Evolutionary conservation across 2,888 invertebrate genomes (phyloP), one percentile per base, ranked within the genome.

Genomic region (Scaptodrosophila latifasciaeformis): DNA sequence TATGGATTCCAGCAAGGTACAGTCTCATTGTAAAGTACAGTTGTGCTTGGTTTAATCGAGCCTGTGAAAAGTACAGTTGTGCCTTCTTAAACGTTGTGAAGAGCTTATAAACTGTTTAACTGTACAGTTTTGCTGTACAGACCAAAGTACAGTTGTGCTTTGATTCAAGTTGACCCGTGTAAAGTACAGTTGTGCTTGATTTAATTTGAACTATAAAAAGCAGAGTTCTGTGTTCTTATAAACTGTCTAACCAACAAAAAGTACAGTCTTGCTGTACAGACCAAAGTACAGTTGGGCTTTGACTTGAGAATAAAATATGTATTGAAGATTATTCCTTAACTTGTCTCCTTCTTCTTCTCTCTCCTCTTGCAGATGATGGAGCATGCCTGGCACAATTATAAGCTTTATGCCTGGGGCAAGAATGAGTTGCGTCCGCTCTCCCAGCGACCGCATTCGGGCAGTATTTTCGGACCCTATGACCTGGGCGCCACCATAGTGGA

Each of bases 321-420:
- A n/a, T n/a, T n/a, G n/a, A n/a, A n/a, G n/a, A n/a, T n/a, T n/a
- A n/a, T n/a, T n/a, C n/a, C 9, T 27, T 6, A 27, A 27, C 5
- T 6, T 27, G 27, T 27, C 27, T 27, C 9, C 27, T 6, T 9
- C 5, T 27, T 27, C 9, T 4, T 27, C 9, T 27, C 9, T 9
- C 5, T 27, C 27, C 5, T 4, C 9, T 27, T 9, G 27, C 27
- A 27, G 27, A 99, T 99, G 99, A 98, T 97, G 95, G 91, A 93
- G 72, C 96, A 97, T 87, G 96, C 98, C 6, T 99, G 99, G 99
- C 93, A 95, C 86, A 96, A 95, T 85, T 99, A 99, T 88, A 95
- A 93, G 69, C 90, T 94, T 64, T 97, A 96, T 88, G 98, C 99
- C 1, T 99, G 99, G 99, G 99, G 99, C 65, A 94, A 96, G 84